These are phyloP conservation scores for Fragum fragum DNA, from an alignment of 2,888 invertebrate species.

Conservation along the genomic window DNA sequence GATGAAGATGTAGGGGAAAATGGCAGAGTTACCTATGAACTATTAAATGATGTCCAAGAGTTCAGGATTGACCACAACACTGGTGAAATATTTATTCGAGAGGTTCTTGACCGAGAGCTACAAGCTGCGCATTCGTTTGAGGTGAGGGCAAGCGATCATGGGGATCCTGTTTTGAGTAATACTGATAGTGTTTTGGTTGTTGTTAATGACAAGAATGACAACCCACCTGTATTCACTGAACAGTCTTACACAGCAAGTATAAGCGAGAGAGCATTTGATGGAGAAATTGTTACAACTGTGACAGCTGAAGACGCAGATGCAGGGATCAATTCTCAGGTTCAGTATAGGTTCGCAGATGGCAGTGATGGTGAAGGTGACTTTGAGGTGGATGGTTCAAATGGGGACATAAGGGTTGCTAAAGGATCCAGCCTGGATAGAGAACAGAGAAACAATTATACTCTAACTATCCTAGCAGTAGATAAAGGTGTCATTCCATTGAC, in stretches of 20 bases:
- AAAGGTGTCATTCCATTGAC: slow-evolving; percentile 91
- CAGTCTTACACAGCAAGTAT: slow-evolving; percentile 95
- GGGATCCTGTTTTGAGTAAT: slow-evolving; percentile 95
- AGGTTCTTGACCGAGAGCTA: slow-evolving; percentile 94
- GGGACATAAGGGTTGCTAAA: slow-evolving; percentile 96
- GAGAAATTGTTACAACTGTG: slow-evolving; percentile 96
- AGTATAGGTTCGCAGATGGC: slow-evolving; percentile 88
- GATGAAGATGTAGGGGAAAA: slow-evolving; percentile 98
- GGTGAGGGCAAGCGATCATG: slow-evolving; percentile 97
- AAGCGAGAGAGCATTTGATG: slow-evolving; percentile 96
- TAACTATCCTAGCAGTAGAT: slow-evolving; percentile 96
- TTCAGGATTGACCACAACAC: slow-evolving; percentile 97
- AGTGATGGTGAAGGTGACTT: slow-evolving; percentile 94
- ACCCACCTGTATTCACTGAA: slow-evolving; percentile 94
- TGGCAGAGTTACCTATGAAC: slow-evolving; percentile 89
- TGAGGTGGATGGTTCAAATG: slow-evolving; percentile 96
- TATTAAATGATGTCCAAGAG: slow-evolving; percentile 82
- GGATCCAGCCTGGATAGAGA: slow-evolving; percentile 96
- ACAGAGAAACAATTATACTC: slow-evolving; percentile 93
- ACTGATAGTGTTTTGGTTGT: slow-evolving; percentile 96
- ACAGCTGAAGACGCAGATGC: slow-evolving; percentile 96
- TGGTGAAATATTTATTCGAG: slow-evolving; percentile 96
- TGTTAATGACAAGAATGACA: slow-evolving; percentile 98
- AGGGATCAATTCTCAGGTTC: slow-evolving; percentile 95
- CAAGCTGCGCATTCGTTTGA: slow-evolving; percentile 92